Percentiles rank a stretch among this genome's conserved stretches.
These are phyloP conservation scores for Ennomos fuscantarius DNA, from an alignment of 2,888 invertebrate species.

Conservation along the genomic window DNA sequence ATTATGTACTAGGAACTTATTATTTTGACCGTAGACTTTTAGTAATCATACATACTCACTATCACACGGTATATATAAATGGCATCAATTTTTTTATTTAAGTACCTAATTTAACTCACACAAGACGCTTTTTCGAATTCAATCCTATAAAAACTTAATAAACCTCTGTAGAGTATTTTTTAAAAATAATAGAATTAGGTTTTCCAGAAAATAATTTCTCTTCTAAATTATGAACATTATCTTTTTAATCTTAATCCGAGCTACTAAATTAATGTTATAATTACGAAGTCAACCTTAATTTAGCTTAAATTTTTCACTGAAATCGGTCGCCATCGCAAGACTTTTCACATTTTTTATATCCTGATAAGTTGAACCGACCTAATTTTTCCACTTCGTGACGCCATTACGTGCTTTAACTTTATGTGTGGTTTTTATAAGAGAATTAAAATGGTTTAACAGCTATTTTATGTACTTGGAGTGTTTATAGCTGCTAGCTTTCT, in stretches of 20 bases:
- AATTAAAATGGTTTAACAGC: slow-evolving; percentile 5
- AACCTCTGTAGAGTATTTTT: too few species aligned
- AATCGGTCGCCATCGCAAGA: slow-evolving; percentile 2
- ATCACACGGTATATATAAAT: too few species aligned
- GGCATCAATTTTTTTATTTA: too few species aligned
- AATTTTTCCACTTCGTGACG: slow-evolving; percentile 34
- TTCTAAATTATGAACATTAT: too few species aligned
- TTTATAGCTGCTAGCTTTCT: too few species aligned
- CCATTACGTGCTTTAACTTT: slow-evolving; percentile 29
- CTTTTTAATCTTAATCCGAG: too few species aligned
- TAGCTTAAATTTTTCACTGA: slow-evolving; percentile 10
- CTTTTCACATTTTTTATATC: slow-evolving; percentile 31
- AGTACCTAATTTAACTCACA: too few species aligned
- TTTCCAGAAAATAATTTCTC: too few species aligned
- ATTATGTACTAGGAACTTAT: neutral
- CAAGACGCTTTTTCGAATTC: neutral
- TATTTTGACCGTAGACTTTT: neutral
- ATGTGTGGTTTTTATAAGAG: slow-evolving; percentile 7
- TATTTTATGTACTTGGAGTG: neutral
- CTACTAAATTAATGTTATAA: slow-evolving; percentile 21
- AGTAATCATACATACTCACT: too few species aligned
- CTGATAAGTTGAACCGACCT: slow-evolving; percentile 34
- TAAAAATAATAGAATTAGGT: too few species aligned
- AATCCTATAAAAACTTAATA: too few species aligned
- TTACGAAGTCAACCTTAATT: slow-evolving; percentile 22